Evolutionary conservation across 2,113 vertebrate genomes (phyloP), one percentile per base, ranked within the genome.

Genomic region (Fregetta grallaria): DNA sequence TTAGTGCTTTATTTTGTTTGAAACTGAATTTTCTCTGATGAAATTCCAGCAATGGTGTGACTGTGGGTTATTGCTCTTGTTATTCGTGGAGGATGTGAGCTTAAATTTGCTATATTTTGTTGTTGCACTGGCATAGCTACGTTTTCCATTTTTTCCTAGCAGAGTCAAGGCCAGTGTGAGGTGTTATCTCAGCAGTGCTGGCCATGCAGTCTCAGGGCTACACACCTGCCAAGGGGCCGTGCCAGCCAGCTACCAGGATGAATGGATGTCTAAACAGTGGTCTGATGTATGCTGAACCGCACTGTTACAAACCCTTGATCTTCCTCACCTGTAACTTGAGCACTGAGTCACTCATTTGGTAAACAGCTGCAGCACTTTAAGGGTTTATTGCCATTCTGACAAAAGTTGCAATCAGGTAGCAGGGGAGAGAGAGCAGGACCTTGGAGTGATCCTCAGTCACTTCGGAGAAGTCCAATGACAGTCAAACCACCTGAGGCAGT

Each of bases 191-290:
- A 63, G 78, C 65, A 70, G 2, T 2, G 1, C 58, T 45, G 79
- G 27, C 65, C 25, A 2, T 0, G 1, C 1, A 4, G 40, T 21
- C 53, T 38, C 0, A 0, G 23, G 29, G 11, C 50, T 45, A 2
- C 15, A 1, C 11, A 42, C 19, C 61, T 88, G 56, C 50, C 38
- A 29, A 3, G 25, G 47, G n/a, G 8, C 56, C 0, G 0, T 59
- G 38, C 26, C 71, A 59, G 3, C n/a, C 11, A 18, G 38, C 74
- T 49, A 38, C 53, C 32, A n/a, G 65, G 53, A 62, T 4, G 21
- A 36, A 13, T 1, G 49, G 55, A 9, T 29, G 29, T 38, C 78
- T 38, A 23, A 83, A 6, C 25, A 67, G 17, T 42, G 66, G 19
- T 49, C 71, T 92, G 78, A 40, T 22, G 6, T 20, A 5, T 68